Conservation (phyloP, 1,140 invertebrate species). For the Zaprionus africanus region DNA sequence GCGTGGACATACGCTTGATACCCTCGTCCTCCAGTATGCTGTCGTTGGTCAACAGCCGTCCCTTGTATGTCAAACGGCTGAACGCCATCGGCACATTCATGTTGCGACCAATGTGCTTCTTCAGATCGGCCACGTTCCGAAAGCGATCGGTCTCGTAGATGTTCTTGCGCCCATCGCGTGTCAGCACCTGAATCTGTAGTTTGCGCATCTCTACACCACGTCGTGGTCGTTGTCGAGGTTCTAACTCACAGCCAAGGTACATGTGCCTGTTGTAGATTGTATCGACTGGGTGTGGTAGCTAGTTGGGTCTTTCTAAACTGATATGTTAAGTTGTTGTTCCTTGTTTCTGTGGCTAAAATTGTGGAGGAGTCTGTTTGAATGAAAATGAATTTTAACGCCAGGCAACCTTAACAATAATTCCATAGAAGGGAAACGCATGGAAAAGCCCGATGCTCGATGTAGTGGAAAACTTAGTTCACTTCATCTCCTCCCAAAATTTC, state of each 20-base stretch:
- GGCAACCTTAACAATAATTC: background rate
- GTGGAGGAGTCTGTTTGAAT: background rate
- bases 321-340: background rate
- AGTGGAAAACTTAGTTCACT: too few relatives aligned
- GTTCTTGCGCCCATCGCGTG: constrained; percentile 58
- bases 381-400: constrained; percentile 19
- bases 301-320: background rate
- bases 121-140: constrained; percentile 51
- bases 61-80: constrained; percentile 63
- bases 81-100: constrained; percentile 68
- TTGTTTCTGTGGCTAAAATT: constrained; percentile 8
- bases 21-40: constrained; percentile 58
- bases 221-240: background rate
- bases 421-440: too few relatives aligned
- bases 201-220: constrained; percentile 35
- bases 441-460: too few relatives aligned
- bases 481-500: too few relatives aligned
- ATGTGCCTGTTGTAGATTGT: background rate
- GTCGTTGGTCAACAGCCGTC: constrained; percentile 47
- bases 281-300: background rate
- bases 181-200: constrained; percentile 57
- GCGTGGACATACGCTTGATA: constrained; percentile 57
- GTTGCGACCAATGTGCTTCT: constrained; percentile 53
- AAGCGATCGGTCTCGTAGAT: constrained; percentile 64
- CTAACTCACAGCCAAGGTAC: background rate